A percentile compares a stretch with the other conserved stretches of the same genome.
Evolutionary conservation across 2,888 invertebrate genomes (phyloP).

Genomic region (Xestoiulus laeticollis): DNA sequence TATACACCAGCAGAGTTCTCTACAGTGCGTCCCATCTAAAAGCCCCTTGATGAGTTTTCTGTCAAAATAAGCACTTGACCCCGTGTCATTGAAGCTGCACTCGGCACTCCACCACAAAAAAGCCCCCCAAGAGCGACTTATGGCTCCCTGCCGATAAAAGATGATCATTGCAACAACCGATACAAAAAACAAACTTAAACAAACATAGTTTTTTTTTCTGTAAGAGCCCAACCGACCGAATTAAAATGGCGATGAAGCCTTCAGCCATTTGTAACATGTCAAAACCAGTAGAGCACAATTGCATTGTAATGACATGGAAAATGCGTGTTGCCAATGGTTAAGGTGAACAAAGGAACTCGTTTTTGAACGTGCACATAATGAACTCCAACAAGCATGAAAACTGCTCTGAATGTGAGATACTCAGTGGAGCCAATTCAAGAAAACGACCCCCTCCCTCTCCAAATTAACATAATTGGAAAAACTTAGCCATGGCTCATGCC

Average conservation of each 20-base stretch:
- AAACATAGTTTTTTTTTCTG: neutral
- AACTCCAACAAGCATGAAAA: constrained; percentile 34
- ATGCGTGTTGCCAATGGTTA: constrained; percentile 28
- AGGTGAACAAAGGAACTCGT: constrained; percentile 37
- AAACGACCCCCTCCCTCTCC: neutral
- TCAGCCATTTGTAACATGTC: constrained; percentile 37
- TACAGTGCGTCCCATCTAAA: neutral
- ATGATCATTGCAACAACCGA: constrained; percentile 34
- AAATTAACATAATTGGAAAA: constrained; percentile 28
- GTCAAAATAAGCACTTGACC: constrained; percentile 47
- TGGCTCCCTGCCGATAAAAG: constrained; percentile 37
- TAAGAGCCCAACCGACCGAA: neutral
- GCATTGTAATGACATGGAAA: constrained; percentile 34
- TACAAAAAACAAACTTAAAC: constrained; percentile 2
- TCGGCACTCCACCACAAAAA: constrained; percentile 24
- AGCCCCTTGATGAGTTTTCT: constrained; percentile 39
- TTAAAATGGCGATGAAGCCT: constrained; percentile 33
- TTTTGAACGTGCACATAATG: constrained; percentile 19
- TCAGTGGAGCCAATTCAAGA: neutral
- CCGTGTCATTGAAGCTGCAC: constrained; percentile 34
- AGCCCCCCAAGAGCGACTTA: constrained; percentile 37
- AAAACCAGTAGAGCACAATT: constrained; percentile 37
- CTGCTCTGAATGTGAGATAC: constrained; percentile 37
- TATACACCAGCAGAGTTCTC: neutral
- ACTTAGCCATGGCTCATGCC: constrained; percentile 18